These are phyloP conservation scores for Nasonia giraulti DNA, from an alignment of 1,140 invertebrate genomes.

Conservation along the genomic window DNA sequence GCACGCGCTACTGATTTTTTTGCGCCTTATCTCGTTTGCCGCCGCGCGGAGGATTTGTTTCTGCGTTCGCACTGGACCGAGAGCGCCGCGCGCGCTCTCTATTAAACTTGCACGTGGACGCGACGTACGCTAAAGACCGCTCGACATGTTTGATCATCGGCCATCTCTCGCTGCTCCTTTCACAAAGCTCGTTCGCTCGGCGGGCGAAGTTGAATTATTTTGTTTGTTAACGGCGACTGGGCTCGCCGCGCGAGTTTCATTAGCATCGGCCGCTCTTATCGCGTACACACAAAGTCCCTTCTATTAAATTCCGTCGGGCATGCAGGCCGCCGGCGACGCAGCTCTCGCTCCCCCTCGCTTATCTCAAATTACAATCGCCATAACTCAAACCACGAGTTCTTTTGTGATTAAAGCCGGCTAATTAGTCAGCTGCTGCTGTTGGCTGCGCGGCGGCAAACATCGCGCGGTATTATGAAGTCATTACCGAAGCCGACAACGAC, in stretches of 20 bases:
- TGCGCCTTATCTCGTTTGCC: no score
- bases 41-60: no score
- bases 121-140: no score
- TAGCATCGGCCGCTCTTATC: slow-evolving; percentile 14
- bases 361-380: slow-evolving; percentile 48
- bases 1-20: no score
- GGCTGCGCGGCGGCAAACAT: not conserved
- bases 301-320: slow-evolving; percentile 45
- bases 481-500: slow-evolving; percentile 38
- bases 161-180: not conserved
- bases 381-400: slow-evolving; percentile 46
- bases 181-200: not conserved
- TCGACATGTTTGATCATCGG: no score
- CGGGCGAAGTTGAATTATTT: slow-evolving; percentile 42
- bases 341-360: slow-evolving; percentile 6
- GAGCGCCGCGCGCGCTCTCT: no score
- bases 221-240: slow-evolving; percentile 29
- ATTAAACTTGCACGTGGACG: no score
- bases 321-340: not conserved
- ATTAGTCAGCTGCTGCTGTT: slow-evolving; percentile 30
- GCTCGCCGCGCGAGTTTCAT: not conserved
- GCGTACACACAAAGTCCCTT: slow-evolving; percentile 26
- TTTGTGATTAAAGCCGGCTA: slow-evolving; percentile 43
- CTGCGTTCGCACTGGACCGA: no score
- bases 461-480: slow-evolving; percentile 35